Evolutionary conservation across 2,113 vertebrate species (phyloP), one percentile per base, ranked within the genome.

Genomic region (Caracal caracal): DNA sequence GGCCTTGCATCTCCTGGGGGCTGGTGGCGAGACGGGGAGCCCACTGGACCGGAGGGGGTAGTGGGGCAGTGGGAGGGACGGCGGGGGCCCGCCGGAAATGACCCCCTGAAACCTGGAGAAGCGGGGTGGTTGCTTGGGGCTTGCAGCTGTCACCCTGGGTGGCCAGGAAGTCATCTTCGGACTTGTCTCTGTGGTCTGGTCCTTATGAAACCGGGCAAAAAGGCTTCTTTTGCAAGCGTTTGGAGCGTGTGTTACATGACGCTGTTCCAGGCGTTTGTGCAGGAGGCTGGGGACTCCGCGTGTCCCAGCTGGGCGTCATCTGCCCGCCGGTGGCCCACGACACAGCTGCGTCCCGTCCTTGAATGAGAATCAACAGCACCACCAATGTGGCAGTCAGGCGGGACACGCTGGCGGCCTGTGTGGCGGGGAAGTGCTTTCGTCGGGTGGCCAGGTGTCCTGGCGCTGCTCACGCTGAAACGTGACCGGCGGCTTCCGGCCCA

Each of bases 171-270:
- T 17, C 6, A 1, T 81, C 24, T 4, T 37, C 20, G 26, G 59
- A 35, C 40, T 22, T 0, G 3, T 65, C 61, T 43, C 61, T 33
- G 33, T 15, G 43, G 66, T 35, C 37, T 28, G 0, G 5, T 65
- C 35, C 53, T 43, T 13, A 6, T 9, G 84, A 53, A 59, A 17
- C 37, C 5, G 75, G 51, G n/a, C 47, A 40, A 2, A 26, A 33
- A 17, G n/a, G 26, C 33, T 37, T 37, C 19, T 2, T 66, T 16
- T 24, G 88, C 15, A 33, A 28, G 49, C 4, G 22, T 19, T 13
- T 7, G n/a, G 81, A 13, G 16, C 2, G 0, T 6, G 0, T 16
- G 12, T 11, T 10, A 9, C 47, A 3, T 7, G 40, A 10, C 0
- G 0, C 33, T 49, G 30, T n/a, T 51, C 71, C 33, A 24, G 49